Evolutionary conservation across 2,888 invertebrate genomes (phyloP).

Genomic region (Pogonocherus hispidulus): DNA sequence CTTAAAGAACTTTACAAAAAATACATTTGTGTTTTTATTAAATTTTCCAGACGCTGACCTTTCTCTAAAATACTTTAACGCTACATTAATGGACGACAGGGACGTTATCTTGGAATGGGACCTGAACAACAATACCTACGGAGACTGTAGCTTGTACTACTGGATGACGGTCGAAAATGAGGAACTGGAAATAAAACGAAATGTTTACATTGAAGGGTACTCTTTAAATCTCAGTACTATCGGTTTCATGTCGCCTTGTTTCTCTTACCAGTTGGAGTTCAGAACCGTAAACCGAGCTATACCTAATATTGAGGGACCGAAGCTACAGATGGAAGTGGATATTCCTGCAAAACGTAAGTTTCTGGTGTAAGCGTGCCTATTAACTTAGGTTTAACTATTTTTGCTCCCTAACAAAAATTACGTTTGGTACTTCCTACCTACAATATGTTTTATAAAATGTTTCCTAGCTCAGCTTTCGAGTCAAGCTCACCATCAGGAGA

Average conservation of each 20-base stretch:
- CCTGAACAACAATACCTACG: too few species aligned
- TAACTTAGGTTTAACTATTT: too few species aligned
- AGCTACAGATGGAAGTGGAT: background rate
- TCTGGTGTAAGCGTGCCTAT: too few species aligned
- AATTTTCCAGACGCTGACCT: background rate
- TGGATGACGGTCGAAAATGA: background rate
- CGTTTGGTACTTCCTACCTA: too few species aligned
- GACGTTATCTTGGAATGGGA: background rate
- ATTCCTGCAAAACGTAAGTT: background rate
- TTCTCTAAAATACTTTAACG: background rate
- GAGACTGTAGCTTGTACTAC: too few species aligned
- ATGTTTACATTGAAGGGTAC: background rate
- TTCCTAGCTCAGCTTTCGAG: too few species aligned
- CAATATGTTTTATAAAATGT: too few species aligned
- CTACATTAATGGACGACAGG: background rate
- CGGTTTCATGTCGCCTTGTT: background rate
- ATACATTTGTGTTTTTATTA: too few species aligned
- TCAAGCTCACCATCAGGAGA: too few species aligned
- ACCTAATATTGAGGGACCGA: background rate
- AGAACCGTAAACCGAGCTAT: background rate
- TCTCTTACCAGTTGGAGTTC: background rate
- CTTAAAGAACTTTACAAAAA: too few species aligned
- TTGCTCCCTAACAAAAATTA: too few species aligned
- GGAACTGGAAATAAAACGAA: background rate
- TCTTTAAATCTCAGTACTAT: background rate